Conservation (phyloP, 2,888 invertebrate genomes). For the Acanthosepion pharaonis region DNA sequence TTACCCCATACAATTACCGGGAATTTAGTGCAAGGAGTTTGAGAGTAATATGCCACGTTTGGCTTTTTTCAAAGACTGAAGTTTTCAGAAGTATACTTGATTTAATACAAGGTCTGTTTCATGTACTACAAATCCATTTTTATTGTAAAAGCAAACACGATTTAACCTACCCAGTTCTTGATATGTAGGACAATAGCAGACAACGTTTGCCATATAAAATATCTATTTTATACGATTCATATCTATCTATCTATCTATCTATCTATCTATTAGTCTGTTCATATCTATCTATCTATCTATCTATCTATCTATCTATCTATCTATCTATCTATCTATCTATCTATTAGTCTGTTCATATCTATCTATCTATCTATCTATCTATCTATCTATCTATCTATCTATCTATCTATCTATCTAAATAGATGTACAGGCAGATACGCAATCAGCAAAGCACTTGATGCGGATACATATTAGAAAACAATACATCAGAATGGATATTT, state of each 20-base stretch:
- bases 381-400: not conserved
- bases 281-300: too few species aligned
- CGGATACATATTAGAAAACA: too few species aligned
- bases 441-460: too few species aligned
- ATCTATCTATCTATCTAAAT: too few species aligned
- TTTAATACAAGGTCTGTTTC: slow-evolving; percentile 20
- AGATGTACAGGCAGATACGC: too few species aligned
- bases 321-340: too few species aligned
- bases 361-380: not conserved
- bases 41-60: not conserved
- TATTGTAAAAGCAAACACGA: not conserved
- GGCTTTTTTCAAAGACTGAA: not conserved
- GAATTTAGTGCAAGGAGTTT: not conserved
- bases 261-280: too few species aligned
- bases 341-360: too few species aligned
- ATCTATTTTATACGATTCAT: too few species aligned
- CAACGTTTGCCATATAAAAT: not conserved
- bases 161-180: not conserved
- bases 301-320: too few species aligned
- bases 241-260: not conserved
- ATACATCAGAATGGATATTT: too few species aligned
- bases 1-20: not conserved
- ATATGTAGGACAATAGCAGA: not conserved
- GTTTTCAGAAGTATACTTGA: not conserved
- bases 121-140: not conserved